Base-by-base conservation (phyloP, 2,113 vertebrate species). In the Chlorocebus sabaeus region DNA sequence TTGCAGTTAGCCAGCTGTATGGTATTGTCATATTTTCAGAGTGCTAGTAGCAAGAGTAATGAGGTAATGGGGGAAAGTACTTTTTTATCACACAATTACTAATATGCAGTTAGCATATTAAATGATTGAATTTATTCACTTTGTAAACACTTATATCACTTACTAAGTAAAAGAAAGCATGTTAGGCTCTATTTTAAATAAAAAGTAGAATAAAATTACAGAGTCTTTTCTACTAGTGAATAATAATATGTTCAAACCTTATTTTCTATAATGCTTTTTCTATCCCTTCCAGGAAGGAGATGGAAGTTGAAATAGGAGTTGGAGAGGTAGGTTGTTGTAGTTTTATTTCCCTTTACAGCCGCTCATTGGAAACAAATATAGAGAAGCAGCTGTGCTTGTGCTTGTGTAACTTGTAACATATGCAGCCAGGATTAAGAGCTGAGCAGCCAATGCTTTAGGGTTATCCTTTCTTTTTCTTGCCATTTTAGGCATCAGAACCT, bases 121-220 rank as follows among this genome's bases (percentile, higher is more conserved):
- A 87, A 61, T 92, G n/a, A 72, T 73, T 93, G 91, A 64, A 90
- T 91, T 80, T 86, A 70, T 45, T 95, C 50, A 95, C 35, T 89
- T 96, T 81, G 57, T 80, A 95, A 84, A 76, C 89, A 48, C 23
- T 68, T 82, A 11, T 35, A 57, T 76, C 6, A 92, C 23, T 92
- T 92, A 45, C 22, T 70, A 88, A 73, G 86, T 48, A 67, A 96
- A 93, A 95, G 48, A 20, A 64, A 84, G 55, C 4, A 81, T 68
- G n/a, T 80, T 57, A 32, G 38, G 5, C 27, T 50, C 17, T 0
- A 20, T 64, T 30, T 55, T 82, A 86, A 88, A 81, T 76, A 90
- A 83, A 92, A 90, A 95, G 25, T n/a, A 43, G 18, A 83, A 43
- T 68, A 64, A 84, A 84, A 1, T 0, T 64, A 68, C 1, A 6